These are phyloP conservation scores for Axinella damicornis DNA, from an alignment of 37 sponge, comb jelly and placozoan species.

Conservation along the genomic window DNA sequence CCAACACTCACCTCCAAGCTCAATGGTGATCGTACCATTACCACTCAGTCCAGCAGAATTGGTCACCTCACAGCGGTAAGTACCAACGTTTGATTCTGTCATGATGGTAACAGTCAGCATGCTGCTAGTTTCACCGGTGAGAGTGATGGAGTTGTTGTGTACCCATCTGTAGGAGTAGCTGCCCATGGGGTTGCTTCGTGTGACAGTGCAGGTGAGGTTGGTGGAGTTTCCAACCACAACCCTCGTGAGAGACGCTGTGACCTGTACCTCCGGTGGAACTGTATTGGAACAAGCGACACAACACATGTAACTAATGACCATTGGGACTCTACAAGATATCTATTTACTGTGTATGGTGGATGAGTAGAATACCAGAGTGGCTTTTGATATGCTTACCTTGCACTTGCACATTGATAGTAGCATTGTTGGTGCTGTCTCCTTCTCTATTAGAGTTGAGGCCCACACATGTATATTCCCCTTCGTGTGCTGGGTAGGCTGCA, in stretches of 20 bases:
- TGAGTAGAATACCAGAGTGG: no score
- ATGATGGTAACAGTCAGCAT: no score
- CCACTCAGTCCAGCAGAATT: slow-evolving; percentile 12
- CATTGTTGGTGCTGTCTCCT: slow-evolving; percentile 15
- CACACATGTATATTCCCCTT: slow-evolving; percentile 36
- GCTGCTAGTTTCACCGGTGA: no score
- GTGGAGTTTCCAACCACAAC: neutral
- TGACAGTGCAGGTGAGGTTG: slow-evolving; percentile 22
- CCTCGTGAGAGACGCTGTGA: slow-evolving; percentile 13
- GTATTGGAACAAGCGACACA: no score
- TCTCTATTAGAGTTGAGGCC: neutral
- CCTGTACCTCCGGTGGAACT: slow-evolving; percentile 23
- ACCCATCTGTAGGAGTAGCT: no score
- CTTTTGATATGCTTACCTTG: no score
- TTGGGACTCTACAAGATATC: no score
- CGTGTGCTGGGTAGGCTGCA: slow-evolving; percentile 24
- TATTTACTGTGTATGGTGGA: no score
- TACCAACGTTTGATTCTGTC: no score
- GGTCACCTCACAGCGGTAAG: neutral
- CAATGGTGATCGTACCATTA: neutral
- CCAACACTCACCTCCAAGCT: slow-evolving; percentile 4
- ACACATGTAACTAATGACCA: no score
- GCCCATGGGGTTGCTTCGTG: slow-evolving; percentile 6
- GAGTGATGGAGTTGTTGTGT: slow-evolving; percentile 1
- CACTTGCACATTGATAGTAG: slow-evolving; percentile 55